phyloP scores from a whole-genome alignment of 2,888 invertebrate species.

The Clitarchus hookeri region DNA sequence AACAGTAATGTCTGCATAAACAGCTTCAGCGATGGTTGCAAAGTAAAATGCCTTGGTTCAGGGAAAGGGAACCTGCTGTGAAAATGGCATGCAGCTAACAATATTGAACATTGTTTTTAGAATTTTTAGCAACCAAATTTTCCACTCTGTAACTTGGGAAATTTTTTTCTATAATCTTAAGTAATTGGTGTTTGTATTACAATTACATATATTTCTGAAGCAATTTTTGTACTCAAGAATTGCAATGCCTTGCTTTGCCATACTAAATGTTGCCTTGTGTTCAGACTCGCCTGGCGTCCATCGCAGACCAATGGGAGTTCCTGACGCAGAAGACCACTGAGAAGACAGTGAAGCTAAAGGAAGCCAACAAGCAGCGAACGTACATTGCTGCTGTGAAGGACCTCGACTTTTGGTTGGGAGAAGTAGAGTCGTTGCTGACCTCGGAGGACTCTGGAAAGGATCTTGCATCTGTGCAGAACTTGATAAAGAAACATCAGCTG shows the following conservation, averaged over 20 bases:
- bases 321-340: conserved; percentile 97
- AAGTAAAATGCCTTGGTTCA: no score
- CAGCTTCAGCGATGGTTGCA: no score
- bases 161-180: no score
- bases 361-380: conserved; percentile 98
- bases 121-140: no score
- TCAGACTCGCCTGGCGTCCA: conserved; percentile 78
- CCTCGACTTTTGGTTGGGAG: conserved; percentile 99
- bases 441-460: conserved; percentile 98
- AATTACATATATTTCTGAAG: no score
- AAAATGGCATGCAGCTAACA: no score
- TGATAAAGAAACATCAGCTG: conserved; percentile 97
- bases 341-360: conserved; percentile 96
- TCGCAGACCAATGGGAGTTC: conserved; percentile 98
- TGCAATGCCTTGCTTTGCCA: no score
- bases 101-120: no score
- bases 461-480: conserved; percentile 95
- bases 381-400: conserved; percentile 99
- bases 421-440: conserved; percentile 93
- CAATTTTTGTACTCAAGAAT: no score
- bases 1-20: background rate
- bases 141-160: no score
- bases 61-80: no score
- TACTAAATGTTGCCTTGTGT: background rate
- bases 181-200: no score